Evolutionary conservation across 2,113 vertebrate genomes (phyloP), one percentile per base, ranked within the genome.

Genomic region (Prunella fulvescens): DNA sequence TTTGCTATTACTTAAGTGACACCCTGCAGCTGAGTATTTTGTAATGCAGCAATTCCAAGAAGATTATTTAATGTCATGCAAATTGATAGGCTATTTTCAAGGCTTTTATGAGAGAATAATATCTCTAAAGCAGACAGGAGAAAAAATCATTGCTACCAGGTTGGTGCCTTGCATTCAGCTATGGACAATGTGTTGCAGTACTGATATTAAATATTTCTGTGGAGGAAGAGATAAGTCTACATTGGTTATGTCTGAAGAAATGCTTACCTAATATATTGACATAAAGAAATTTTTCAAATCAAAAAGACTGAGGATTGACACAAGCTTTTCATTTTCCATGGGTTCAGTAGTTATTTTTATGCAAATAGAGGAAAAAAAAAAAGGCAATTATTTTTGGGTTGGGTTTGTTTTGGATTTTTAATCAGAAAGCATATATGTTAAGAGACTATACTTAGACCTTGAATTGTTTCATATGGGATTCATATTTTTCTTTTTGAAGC

Each of bases 41-140:
- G 37, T 31, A 91, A 74, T 78, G 54, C 20, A 79, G 48, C 25
- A 81, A 72, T 93, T 89, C 54, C 51, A 89, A 71, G 33, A 85
- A 71, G 67, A 85, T 81, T 92, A 86, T 83, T 90, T 95, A 85
- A 80, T 83, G 65, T 56, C n/a, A 77, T 91, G 44, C 14, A 85
- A 91, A 92, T 85, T 80, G 80, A 85, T 92, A 80, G 48, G n/a
- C 29, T 86, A 58, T 96, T 92, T 87, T 19, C 45, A 86, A 42
- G 40, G 29, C 9, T 92, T 92, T 93, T 85, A 85, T 79, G 58
- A 58, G 48, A 80, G n/a, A 86, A 71, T 67, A 88, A 51, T 87
- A 78, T 85, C n/a, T 71, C 28, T 80, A 71, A 96, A 95, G 50
- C 47, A 96, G 50, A 66, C 72, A 50, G 35, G 54, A 92, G 18